Evolutionary conservation across 2,113 vertebrate genomes (phyloP).

Genomic region (Capricornis sumatraensis): DNA sequence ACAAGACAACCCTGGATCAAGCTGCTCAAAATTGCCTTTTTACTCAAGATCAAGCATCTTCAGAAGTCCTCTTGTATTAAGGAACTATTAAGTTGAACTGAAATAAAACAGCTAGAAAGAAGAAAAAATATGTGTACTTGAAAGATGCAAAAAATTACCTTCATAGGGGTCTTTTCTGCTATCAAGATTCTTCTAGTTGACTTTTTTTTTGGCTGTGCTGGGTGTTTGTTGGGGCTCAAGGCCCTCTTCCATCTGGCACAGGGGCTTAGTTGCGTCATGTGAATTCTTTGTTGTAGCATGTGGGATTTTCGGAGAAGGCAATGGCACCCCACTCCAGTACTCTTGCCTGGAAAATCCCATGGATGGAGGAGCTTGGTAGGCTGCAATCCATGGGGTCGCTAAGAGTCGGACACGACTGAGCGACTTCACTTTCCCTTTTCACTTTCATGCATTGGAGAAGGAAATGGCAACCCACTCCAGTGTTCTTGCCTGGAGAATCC

Average conservation of each 20-base stretch:
- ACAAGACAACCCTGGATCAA: neutral
- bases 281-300: neutral
- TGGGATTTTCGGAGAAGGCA: neutral
- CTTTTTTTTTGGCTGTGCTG: neutral
- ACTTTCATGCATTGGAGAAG: no score
- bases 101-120: constrained; percentile 26
- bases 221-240: neutral
- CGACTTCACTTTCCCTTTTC: no score
- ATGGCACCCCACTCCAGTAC: no score
- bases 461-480: no score
- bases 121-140: neutral
- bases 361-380: no score
- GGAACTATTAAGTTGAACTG: constrained; percentile 35
- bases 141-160: neutral
- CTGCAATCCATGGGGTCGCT: no score
- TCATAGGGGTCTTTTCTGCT: neutral
- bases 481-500: no score
- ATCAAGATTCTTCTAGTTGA: neutral
- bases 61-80: neutral
- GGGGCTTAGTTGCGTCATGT: neutral
- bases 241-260: neutral
- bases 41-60: constrained; percentile 15
- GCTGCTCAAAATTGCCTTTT: neutral
- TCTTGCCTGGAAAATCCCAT: no score
- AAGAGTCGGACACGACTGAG: no score